These are phyloP conservation scores for Cyanoramphus novaezelandiae DNA, from an alignment of 2,113 vertebrate species.

Conservation along the genomic window DNA sequence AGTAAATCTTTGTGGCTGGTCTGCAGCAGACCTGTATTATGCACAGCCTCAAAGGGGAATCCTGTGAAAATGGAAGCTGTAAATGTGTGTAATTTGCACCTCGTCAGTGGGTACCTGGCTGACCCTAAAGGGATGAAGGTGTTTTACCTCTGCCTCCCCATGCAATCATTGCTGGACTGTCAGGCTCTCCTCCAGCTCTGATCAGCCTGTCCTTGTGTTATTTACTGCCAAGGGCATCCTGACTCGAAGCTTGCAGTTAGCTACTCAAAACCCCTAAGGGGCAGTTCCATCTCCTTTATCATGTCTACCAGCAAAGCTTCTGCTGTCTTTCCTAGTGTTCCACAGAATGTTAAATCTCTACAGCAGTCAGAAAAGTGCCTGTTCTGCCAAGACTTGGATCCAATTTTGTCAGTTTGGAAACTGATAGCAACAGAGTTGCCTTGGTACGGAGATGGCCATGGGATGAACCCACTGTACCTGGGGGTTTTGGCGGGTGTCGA, in stretches of 20 bases:
- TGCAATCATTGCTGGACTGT: background rate
- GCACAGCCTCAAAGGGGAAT: background rate
- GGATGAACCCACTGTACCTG: background rate
- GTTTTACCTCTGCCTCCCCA: background rate
- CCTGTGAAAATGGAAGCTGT: background rate
- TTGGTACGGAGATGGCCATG: accelerated
- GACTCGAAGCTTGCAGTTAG: background rate
- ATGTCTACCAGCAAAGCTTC: background rate
- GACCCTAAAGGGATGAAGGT: background rate
- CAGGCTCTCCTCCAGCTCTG: background rate
- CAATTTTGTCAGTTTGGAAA: background rate
- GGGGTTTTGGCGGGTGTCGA: background rate
- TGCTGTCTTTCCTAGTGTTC: background rate
- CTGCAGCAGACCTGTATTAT: background rate
- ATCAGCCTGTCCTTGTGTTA: background rate
- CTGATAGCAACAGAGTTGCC: background rate
- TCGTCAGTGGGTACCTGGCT: background rate
- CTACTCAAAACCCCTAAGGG: background rate
- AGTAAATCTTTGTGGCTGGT: background rate
- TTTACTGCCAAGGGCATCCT: background rate
- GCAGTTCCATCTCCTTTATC: background rate
- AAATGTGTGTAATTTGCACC: background rate
- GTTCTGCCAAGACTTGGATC: background rate
- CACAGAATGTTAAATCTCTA: background rate
- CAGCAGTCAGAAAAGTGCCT: background rate